Evolutionary conservation across 2,797 vertebrate species (phyloP).

Genomic region (Falco novaeseelandiae): DNA sequence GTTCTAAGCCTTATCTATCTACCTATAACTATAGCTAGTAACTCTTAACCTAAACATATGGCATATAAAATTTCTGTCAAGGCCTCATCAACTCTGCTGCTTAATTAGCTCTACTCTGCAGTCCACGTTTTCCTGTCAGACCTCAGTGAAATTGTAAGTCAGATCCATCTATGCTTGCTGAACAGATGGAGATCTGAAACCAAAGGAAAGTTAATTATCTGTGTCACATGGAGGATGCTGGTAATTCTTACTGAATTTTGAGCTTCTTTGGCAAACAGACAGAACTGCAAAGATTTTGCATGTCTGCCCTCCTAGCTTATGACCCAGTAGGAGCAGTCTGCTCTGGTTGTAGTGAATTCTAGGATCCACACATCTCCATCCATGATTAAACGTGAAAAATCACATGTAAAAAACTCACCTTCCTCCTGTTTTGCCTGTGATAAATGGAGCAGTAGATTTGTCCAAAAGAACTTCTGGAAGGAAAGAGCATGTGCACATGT

Average conservation of each 20-base stretch:
- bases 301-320: not conserved
- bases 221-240: not conserved
- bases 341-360: not conserved
- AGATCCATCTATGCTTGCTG: not conserved
- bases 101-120: not conserved
- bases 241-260: not conserved
- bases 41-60: not conserved
- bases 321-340: not conserved
- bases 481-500: not conserved
- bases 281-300: not conserved
- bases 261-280: not conserved
- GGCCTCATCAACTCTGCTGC: not conserved
- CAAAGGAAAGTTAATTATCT: not conserved
- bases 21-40: not conserved
- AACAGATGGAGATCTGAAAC: not conserved
- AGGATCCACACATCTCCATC: not conserved
- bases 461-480: not conserved
- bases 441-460: not conserved
- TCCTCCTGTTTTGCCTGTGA: not conserved
- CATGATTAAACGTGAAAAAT: not conserved
- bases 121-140: not conserved
- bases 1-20: not conserved
- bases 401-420: not conserved
- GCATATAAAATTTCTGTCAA: not conserved
- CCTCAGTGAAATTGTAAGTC: not conserved